phyloP scores from a whole-genome alignment of 1,140 invertebrate genomes.

The Ceratoteleas bidentatus region DNA sequence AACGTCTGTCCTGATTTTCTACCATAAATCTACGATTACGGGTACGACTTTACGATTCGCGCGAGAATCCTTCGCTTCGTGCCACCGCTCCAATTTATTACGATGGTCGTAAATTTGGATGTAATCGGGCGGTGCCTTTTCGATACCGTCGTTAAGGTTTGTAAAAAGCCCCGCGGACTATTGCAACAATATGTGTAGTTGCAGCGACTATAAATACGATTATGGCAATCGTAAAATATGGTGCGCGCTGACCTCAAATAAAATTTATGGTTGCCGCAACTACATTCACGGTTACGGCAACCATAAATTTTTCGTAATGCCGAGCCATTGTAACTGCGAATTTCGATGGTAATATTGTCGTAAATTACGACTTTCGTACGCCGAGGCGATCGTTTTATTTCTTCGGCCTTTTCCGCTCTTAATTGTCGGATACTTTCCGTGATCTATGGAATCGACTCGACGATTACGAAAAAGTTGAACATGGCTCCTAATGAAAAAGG shows the following conservation, averaged over 20 bases:
- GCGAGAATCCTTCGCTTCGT: not conserved
- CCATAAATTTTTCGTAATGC: constrained; percentile 32
- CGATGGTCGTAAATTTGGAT: not conserved
- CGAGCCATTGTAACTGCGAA: constrained; percentile 12
- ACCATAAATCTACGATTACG: not conserved
- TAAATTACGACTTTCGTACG: constrained; percentile 8
- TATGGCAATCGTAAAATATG: constrained; percentile 41
- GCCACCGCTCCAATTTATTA: constrained; percentile 7
- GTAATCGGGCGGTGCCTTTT: not conserved
- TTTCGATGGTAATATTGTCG: not conserved
- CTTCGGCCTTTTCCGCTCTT: not conserved
- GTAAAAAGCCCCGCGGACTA: constrained; percentile 8
- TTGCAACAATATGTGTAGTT: constrained; percentile 23
- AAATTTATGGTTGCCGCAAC: constrained; percentile 32
- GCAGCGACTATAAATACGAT: constrained; percentile 33
- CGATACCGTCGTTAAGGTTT: not conserved
- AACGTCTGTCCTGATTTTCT: too few species aligned
- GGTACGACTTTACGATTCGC: not conserved
- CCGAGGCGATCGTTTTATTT: not conserved
- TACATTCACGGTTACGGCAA: constrained; percentile 27
- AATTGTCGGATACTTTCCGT: too few species aligned
- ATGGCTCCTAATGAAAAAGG: too few species aligned
- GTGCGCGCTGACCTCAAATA: constrained; percentile 29
- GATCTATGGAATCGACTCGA: too few species aligned
- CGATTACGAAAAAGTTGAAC: not conserved